Percentiles rank a stretch among this genome's conserved stretches.
Conservation (phyloP, 1,140 invertebrate species). For the Bombus superbus region DNA sequence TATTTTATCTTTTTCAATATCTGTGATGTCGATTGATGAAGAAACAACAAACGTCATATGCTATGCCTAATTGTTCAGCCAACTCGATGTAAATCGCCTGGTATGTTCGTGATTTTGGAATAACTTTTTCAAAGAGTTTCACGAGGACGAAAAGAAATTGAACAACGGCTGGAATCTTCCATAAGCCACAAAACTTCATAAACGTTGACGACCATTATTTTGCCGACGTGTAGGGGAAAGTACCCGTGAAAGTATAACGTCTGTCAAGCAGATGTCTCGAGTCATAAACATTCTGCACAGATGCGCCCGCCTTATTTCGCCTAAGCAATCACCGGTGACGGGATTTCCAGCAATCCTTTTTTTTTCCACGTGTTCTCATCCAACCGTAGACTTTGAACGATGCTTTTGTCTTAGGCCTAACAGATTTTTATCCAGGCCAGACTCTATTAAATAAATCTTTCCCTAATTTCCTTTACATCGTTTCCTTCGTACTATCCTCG, state of each 20-base stretch:
- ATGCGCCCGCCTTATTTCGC: constrained; percentile 7
- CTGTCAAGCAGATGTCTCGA: constrained; percentile 19
- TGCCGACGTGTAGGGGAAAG: background rate
- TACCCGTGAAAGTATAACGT: background rate
- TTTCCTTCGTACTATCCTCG: background rate
- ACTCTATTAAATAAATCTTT: background rate
- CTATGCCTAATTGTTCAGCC: background rate
- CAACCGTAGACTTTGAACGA: background rate
- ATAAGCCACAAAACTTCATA: background rate
- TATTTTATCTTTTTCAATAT: background rate
- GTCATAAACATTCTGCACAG: constrained; percentile 11
- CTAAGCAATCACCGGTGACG: background rate
- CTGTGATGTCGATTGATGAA: background rate
- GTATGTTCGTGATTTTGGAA: background rate
- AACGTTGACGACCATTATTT: background rate
- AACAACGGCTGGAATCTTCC: background rate
- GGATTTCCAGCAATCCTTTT: constrained; percentile 8
- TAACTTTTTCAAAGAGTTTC: background rate
- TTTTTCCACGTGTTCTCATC: background rate
- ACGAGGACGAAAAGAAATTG: background rate
- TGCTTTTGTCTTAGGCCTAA: background rate
- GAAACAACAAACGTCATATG: background rate
- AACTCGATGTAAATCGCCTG: background rate
- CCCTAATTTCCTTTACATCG: background rate
- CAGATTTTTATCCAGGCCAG: background rate